A percentile compares a stretch with the other conserved stretches of the same genome.
Conservation (phyloP, 2,888 invertebrate genomes). For the Rotaria socialis region DNA sequence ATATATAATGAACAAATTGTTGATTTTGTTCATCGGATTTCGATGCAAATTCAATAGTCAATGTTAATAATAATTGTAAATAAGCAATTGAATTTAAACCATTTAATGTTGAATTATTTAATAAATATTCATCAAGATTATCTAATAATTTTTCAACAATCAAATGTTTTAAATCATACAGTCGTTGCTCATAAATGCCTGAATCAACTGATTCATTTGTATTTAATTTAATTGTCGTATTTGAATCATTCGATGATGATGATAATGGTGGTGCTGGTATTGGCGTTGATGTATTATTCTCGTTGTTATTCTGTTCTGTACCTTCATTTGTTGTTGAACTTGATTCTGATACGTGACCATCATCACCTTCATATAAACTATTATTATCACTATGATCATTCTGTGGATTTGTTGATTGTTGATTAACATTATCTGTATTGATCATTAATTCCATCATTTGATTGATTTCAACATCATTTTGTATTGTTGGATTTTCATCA, state of each 20-base stretch:
- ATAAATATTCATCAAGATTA: background rate
- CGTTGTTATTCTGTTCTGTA: background rate
- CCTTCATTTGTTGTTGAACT: constrained; percentile 5
- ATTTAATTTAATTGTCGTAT: constrained; percentile 8
- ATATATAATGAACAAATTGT: constrained; percentile 33
- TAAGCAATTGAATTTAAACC: constrained; percentile 45
- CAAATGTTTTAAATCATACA: constrained; percentile 5
- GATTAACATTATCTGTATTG: background rate
- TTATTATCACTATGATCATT: constrained; percentile 22
- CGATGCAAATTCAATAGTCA: constrained; percentile 38
- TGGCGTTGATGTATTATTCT: background rate
- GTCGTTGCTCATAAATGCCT: background rate
- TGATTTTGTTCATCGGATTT: constrained; percentile 37
- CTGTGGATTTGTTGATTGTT: background rate
- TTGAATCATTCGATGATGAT: background rate
- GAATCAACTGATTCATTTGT: constrained; percentile 1
- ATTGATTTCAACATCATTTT: background rate
- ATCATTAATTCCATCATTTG: background rate
- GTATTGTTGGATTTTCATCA: background rate
- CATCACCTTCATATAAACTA: constrained; percentile 32
- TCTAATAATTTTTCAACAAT: constrained; percentile 31
- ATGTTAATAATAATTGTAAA: constrained; percentile 36
- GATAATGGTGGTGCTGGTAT: background rate
- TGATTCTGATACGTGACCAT: constrained; percentile 14
- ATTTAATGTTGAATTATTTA: background rate